Base-by-base conservation (phyloP, 2,113 vertebrate genomes). In the Amia ocellicauda region DNA sequence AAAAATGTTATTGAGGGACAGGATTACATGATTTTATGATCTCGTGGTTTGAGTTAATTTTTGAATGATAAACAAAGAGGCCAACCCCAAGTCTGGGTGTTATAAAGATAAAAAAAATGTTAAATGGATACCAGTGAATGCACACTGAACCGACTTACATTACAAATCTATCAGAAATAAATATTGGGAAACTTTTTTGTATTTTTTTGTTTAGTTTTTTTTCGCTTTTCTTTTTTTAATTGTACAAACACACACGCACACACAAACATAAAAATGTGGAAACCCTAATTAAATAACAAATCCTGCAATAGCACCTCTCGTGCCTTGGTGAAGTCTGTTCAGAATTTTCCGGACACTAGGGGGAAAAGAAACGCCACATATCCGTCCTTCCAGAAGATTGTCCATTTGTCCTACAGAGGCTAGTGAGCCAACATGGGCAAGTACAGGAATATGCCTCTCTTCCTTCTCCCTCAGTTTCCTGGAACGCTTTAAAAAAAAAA, bases 61-160 rank as follows among this genome's bases (percentile, higher is more conserved):
- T 7, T 7, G 31, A 2, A 7, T 36, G 5, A 5, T 36, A 36
- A 55, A 57, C 49, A 31, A 64, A 26, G 28, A 55, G 26, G 51
- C 52, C 62, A 55, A 42, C 42, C 45, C 49, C 53, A 49, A 7
- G 49, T 64, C 27, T 57, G 13, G 57, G 53, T 54, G 47, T 22
- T 55, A 64, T 64, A n/a, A n/a, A 5, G 11, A 64, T 64, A 64
- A 52, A 64, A 1, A 64, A 40, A 19, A 36, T 2, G 13, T 54
- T 42, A 47, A 64, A 64, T 57, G 26, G 27, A 57, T 43, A n/a
- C n/a, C n/a, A n/a, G n/a, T 26, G 62, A 23, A 56, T 64, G 45
- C 23, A 40, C n/a, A n/a, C n/a, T n/a, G n/a, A n/a, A n/a, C 40
- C 8, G 22, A 23, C 14, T 56, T 22, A 31, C 0, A 20, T 36